phyloP scores from a whole-genome alignment of 2,797 vertebrate genomes.

The Chelon auratus region DNA sequence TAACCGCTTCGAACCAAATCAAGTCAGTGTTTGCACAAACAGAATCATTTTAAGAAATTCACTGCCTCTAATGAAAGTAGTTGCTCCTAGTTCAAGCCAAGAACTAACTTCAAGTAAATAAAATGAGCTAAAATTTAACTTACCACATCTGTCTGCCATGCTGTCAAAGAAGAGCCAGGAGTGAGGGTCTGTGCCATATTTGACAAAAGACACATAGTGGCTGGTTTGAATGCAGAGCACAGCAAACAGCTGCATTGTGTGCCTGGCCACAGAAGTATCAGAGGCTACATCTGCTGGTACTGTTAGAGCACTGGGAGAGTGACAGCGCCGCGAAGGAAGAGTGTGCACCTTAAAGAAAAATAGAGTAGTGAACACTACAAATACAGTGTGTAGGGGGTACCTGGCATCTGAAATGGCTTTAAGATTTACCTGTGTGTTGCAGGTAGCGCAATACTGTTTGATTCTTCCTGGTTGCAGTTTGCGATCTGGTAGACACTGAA shows the following conservation, averaged over 20 bases:
- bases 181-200: slow-evolving; percentile 76
- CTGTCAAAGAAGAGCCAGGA: slow-evolving; percentile 91
- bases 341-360: slow-evolving; percentile 79
- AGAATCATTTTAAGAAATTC: background rate
- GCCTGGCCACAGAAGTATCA: slow-evolving; percentile 53
- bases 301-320: slow-evolving; percentile 66
- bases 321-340: slow-evolving; percentile 73
- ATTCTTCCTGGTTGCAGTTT: slow-evolving; percentile 83
- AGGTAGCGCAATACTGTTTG: slow-evolving; percentile 85
- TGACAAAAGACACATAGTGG: slow-evolving; percentile 89
- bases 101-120: background rate
- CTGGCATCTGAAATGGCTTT: background rate
- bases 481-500: slow-evolving; percentile 82
- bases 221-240: slow-evolving; percentile 89
- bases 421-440: slow-evolving; percentile 80
- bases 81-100: background rate
- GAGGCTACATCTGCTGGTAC: slow-evolving; percentile 42
- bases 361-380: background rate
- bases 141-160: slow-evolving; percentile 87
- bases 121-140: slow-evolving; percentile 22
- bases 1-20: slow-evolving; percentile 26
- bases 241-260: slow-evolving; percentile 84
- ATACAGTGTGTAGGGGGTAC: background rate
- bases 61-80: background rate
- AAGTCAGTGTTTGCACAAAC: slow-evolving; percentile 41